Evolutionary conservation across 2,113 vertebrate species (phyloP), one percentile per base, ranked within the genome.

Genomic region (Callopanchax toddi): DNA sequence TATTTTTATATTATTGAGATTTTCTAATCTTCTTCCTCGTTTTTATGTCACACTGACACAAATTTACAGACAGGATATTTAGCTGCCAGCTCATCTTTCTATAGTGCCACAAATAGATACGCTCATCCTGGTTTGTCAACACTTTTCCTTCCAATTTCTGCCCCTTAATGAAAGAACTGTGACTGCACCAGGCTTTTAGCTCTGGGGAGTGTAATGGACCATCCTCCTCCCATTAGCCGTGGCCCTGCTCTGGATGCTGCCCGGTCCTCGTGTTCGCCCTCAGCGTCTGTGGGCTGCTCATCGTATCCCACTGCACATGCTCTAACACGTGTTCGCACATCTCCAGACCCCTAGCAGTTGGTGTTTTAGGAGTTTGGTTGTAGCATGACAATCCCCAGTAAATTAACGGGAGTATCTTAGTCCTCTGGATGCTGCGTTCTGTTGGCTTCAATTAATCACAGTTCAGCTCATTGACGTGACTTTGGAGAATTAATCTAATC

Each of bases 51-150:
- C 10, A 56, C 55, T 23, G 71, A 74, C 63, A 82, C 45, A 58
- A 64, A 51, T 67, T 78, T 61, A 49, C 52, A 36, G 34, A 49
- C 67, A 55, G 59, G 60, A 72, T 50, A 67, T 64, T n/a, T 73
- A 65, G 42, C 67, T 58, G 57, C 71, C 65, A 18, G 46, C 52
- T 56, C 22, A 23, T 76, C 69, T 82, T 82, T 84, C 61, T 77
- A 83, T 84, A 78, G 60, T 51, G 1, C 36, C 62, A 50, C 51
- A 51, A 68, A 74, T 74, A 84, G 82, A 89, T 84, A 86, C 83
- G 84, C 79, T 52, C 23, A 42, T 71, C 74, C 57, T 73, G 72
- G 43, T 71, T 78, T 5, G 5, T 76, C 50, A 81, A 71, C 61
- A 62, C 39, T 42, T 50, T 62, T 36, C 59, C 46, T 65, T 13